These are phyloP conservation scores for Nesometra sesokonis DNA, from an alignment of 35 echinoderm and acorn worm species.

Conservation along the genomic window DNA sequence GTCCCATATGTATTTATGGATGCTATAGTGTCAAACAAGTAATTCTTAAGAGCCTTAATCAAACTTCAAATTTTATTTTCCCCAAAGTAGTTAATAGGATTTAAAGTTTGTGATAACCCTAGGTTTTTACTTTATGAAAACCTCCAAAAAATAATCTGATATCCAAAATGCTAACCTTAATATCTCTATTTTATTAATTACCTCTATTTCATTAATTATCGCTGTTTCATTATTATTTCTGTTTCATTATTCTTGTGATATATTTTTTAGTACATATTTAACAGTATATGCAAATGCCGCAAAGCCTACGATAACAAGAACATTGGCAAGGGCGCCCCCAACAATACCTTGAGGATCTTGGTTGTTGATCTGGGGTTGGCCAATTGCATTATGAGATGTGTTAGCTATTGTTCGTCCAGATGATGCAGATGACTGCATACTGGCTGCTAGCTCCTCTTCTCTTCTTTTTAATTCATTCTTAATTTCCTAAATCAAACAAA, in stretches of 20 bases:
- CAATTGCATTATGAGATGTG: neutral
- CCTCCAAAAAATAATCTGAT: no score
- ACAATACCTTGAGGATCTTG: constrained; percentile 71
- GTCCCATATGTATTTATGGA: no score
- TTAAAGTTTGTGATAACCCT: no score
- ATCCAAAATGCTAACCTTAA: no score
- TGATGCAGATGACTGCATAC: constrained; percentile 29
- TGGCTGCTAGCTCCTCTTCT: constrained; percentile 62
- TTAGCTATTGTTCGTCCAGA: constrained; percentile 15
- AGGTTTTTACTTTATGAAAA: no score
- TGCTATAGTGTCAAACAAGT: no score
- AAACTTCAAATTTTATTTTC: no score
- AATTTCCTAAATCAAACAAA: constrained; percentile 54
- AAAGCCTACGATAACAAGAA: constrained; percentile 91
- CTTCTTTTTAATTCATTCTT: constrained; percentile 38
- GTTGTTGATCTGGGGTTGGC: neutral
- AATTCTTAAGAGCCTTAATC: no score
- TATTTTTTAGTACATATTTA: constrained; percentile 86
- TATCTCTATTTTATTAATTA: no score
- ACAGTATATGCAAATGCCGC: constrained; percentile 97
- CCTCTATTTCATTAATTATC: no score
- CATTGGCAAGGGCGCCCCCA: constrained; percentile 81
- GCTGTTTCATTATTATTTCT: no score
- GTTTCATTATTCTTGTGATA: constrained; percentile 42
- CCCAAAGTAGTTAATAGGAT: no score